Base-by-base conservation (phyloP, 2,888 invertebrate species). In the Isotomurus palustris region DNA sequence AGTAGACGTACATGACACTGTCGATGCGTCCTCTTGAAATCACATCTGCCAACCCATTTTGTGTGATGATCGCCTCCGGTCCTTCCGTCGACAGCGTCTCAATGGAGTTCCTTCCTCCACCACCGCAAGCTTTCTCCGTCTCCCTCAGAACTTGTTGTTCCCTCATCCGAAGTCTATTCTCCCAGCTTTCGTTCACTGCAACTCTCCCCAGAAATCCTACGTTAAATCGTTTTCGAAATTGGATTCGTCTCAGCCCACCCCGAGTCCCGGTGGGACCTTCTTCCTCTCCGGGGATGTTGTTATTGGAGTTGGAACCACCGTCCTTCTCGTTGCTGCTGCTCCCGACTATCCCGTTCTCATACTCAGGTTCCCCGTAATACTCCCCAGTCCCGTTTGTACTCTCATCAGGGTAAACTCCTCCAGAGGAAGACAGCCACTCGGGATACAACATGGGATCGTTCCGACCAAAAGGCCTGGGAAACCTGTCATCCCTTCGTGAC, bases 1-100 rank as follows among this genome's bases (percentile, higher is more conserved):
- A 85, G 69, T 86, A 85, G 36, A 85, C 79, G 72, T 85, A 86
- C 73, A 85, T 84, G 45, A 86, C 82, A 71, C 84, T 85, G 71
- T 86, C 85, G 51, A 86, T 86, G 50, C 68, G 52, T 56, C 70
- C 70, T 53, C 70, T 53, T 10, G 70, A 70, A 55, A 70, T 70
- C 27, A 70, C 68, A 67, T 70, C 70, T 32, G 69, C 69, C 29
- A 65, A 40, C 51, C 67, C 65, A 60, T 53, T 59, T 49, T 62
- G 64, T 38, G 61, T 56, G 51, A 62, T 62, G 51, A 62, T 59
- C 12, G 61, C 64, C 54, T 61, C 56, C 36, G 47, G 47, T 3
- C 14, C 24, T 28, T 47, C 47, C 29, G 47, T 47, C 28, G 47
- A 47, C 28, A 8, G 6, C 19, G 40, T 19, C 6, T 14, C 17